A percentile compares a stretch with the other conserved stretches of the same genome.
Conservation (phyloP, 2,888 invertebrate species). For the Drosophila setosimentum region DNA sequence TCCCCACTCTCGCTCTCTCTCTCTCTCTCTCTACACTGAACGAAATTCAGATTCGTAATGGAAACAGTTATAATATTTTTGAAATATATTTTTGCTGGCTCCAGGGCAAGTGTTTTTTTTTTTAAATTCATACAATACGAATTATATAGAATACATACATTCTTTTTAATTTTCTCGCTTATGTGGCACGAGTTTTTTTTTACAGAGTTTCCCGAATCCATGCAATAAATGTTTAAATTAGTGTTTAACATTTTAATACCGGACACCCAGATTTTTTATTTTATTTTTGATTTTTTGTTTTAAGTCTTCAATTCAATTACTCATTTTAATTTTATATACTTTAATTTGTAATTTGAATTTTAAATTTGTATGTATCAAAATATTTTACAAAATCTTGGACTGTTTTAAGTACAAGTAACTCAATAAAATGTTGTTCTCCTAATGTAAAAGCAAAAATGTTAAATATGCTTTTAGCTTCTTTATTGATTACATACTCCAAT, state of each 20-base stretch:
- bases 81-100: neutral
- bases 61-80: neutral
- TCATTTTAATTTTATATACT: neutral
- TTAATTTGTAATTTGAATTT: neutral
- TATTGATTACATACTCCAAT: neutral
- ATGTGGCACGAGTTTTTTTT: neutral
- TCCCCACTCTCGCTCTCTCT: neutral
- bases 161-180: neutral
- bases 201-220: neutral
- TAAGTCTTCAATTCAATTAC: neutral
- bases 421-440: neutral
- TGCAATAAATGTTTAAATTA: neutral
- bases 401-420: neutral
- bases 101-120: neutral
- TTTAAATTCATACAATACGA: neutral
- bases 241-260: neutral
- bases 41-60: neutral
- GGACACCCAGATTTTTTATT: neutral
- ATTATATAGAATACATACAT: neutral
- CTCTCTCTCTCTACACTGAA: conserved; percentile 6
- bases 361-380: neutral
- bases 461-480: neutral
- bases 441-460: neutral
- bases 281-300: neutral
- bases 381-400: neutral